Percentiles rank a stretch among this genome's conserved stretches.
Conservation (phyloP, 2,797 vertebrate species). For the Hafferia zeledoni region DNA sequence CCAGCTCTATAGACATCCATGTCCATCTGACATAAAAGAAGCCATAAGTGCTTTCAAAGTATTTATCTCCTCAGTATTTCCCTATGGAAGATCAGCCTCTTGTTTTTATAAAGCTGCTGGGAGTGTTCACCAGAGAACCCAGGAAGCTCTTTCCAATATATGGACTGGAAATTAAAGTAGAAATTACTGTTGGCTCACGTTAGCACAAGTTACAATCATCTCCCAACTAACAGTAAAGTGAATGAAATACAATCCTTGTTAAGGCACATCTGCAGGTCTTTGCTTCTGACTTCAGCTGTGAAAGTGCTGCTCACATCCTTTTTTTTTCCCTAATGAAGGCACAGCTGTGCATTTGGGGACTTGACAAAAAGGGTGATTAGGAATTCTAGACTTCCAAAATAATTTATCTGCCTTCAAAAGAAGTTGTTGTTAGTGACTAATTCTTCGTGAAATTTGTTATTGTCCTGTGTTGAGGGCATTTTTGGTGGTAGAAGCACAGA, state of each 20-base stretch:
- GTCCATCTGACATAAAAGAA: neutral
- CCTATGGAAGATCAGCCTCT: neutral
- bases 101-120: neutral
- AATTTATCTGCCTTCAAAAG: neutral
- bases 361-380: conserved; percentile 7
- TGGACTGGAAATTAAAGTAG: neutral
- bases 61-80: neutral
- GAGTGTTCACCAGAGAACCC: neutral
- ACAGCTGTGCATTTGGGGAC: conserved; percentile 29
- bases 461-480: neutral
- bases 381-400: conserved; percentile 1
- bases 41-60: neutral
- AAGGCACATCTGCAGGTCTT: conserved; percentile 11
- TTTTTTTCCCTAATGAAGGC: neutral
- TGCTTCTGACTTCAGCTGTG: conserved; percentile 11
- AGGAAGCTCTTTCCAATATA: neutral
- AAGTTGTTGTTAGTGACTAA: neutral
- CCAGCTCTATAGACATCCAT: rapidly evolving
- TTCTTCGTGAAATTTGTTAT: neutral
- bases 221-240: neutral
- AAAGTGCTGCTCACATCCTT: neutral
- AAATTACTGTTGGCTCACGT: neutral
- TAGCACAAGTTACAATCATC: neutral
- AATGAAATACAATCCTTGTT: neutral
- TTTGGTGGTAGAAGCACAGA: neutral